A percentile compares a stretch with the other conserved stretches of the same genome.
phyloP scores from a whole-genome alignment of 2,888 invertebrate species.

The Spilosoma lubricipeda region DNA sequence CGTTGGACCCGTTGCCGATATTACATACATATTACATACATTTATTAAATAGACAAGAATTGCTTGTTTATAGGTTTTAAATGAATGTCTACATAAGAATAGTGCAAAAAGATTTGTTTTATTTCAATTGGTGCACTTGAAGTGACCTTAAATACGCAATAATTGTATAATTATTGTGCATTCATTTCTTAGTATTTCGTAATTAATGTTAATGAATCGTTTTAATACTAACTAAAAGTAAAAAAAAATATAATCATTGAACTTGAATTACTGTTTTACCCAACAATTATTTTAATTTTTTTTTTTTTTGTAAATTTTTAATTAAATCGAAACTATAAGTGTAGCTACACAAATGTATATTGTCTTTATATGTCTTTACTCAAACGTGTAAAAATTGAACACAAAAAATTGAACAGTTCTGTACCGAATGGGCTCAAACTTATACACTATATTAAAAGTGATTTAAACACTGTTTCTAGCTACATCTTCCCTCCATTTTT shows the following conservation, averaged over 20 bases:
- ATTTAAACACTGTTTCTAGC: too few relatives aligned
- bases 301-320: too few relatives aligned
- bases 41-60: background rate
- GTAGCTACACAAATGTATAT: too few relatives aligned
- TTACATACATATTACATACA: too few relatives aligned
- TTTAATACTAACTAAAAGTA: background rate
- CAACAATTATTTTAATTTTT: background rate
- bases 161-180: slow-evolving; percentile 4
- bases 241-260: background rate
- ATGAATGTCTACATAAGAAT: background rate
- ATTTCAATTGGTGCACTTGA: slow-evolving; percentile 3
- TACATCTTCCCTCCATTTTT: too few relatives aligned
- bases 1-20: too few relatives aligned
- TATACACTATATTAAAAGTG: too few relatives aligned
- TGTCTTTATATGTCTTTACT: too few relatives aligned
- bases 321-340: too few relatives aligned
- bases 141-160: slow-evolving; percentile 1
- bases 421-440: too few relatives aligned
- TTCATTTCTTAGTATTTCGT: slow-evolving; percentile 7
- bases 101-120: background rate
- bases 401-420: too few relatives aligned
- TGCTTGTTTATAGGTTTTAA: background rate
- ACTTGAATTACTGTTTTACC: background rate
- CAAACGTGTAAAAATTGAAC: too few relatives aligned
- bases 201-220: background rate